Base-by-base conservation (phyloP, 2,888 invertebrate genomes). In the Acanthopleura granulata region DNA sequence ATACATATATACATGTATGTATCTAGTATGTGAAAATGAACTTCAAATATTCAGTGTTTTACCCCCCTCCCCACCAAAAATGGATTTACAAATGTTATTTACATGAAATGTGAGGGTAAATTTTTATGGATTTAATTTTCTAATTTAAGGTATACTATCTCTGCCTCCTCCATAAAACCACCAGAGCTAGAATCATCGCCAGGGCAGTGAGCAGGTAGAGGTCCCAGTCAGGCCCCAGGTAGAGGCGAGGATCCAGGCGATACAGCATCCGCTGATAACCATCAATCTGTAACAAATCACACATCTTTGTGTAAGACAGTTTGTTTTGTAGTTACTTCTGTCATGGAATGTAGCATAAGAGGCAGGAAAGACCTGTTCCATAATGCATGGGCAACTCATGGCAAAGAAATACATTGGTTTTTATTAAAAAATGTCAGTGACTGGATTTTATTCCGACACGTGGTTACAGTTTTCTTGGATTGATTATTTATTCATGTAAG, bases 141-240 rank as follows among this genome's bases (percentile, higher is more conserved):
- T 18, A 22, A 57, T 3, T 57, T 57, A 57, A 12, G n/a, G 18
- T 22, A 71, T 78, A 75, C 76, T 80, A 82, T 75, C 81, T 81
- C 49, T 81, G 80, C 71, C 83, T 81, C 49, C 86, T 79, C 72
- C 85, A 57, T 72, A 87, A 96, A 82, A 97, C 93, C 72, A 97
- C 93, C 18, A 95, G 92, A 49, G 95, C 96, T 72, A 98, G 92
- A n/a, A 96, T 91, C 18, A 95, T 94, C 11, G 95, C 94, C 49
- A 98, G 92, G 70, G 94, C 91, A 29, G 96, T 95, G 84, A 98
- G 95, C 84, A 97, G 92, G 91, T 96, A 97, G 74, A 98, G 92
- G 92, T 98, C 98, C 98, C 98, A 98, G 91, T 97, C 96, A 57
- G 95, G 94, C 22, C 95, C 88, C 12, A 87, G 77, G 62, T 78